Evolutionary conservation across 2,888 invertebrate species (phyloP).

Genomic region (Limnephilus marmoratus): DNA sequence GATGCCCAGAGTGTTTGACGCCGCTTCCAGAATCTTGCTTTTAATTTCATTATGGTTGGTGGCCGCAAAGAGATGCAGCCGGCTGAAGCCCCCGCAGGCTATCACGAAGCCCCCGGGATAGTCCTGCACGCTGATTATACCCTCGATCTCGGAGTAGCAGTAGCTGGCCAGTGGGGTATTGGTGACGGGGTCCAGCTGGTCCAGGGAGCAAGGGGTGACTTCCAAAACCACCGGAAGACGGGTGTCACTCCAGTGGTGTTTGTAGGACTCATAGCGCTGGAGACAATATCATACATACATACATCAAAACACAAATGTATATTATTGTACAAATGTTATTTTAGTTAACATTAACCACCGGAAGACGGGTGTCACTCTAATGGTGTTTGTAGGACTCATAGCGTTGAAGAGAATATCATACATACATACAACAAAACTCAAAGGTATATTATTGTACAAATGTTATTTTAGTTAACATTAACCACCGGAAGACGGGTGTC

Average conservation of each 20-base stretch:
- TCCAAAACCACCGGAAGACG: conserved; percentile 92
- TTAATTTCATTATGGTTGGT: conserved; percentile 92
- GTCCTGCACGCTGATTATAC: conserved; percentile 85
- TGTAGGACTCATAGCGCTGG: conserved; percentile 92
- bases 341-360: too few relatives aligned
- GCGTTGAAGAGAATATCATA: too few relatives aligned
- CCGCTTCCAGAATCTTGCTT: conserved; percentile 90
- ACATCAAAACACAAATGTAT: background rate
- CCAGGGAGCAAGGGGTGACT: conserved; percentile 93
- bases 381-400: too few relatives aligned
- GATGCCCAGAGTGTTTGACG: conserved; percentile 87
- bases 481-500: too few relatives aligned
- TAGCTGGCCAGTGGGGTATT: conserved; percentile 85
- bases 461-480: too few relatives aligned
- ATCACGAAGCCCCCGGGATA: conserved; percentile 95
- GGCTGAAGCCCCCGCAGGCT: conserved; percentile 93
- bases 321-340: background rate
- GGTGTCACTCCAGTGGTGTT: conserved; percentile 98
- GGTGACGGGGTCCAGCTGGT: conserved; percentile 93
- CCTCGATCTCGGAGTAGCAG: conserved; percentile 75
- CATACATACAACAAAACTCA: too few relatives aligned
- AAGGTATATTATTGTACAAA: too few relatives aligned
- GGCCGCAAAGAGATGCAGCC: conserved; percentile 93
- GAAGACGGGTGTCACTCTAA: too few relatives aligned
- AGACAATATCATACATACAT: conserved; percentile 66